Conservation (phyloP, 2,797 vertebrate genomes). For the Myotis findleyi region DNA sequence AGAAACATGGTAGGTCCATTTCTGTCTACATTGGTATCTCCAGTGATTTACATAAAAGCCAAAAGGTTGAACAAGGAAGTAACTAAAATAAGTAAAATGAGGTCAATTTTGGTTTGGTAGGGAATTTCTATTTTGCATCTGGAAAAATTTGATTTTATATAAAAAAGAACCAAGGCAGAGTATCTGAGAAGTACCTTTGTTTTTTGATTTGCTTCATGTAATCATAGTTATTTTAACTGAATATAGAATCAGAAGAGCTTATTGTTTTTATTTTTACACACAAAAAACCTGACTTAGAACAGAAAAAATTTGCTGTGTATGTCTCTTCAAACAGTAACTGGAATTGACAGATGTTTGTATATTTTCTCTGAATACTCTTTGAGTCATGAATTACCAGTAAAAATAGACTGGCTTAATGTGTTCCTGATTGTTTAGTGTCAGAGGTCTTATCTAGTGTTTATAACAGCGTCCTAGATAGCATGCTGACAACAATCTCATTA, state of each 20-base stretch:
- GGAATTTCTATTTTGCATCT: not conserved
- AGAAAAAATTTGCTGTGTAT: not conserved
- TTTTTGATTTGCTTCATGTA: constrained; percentile 31
- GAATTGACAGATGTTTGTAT: not conserved
- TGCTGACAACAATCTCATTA: not conserved
- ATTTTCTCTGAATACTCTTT: not conserved
- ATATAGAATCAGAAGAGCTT: not conserved
- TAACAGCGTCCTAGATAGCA: not conserved
- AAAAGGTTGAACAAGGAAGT: not conserved
- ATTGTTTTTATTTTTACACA: constrained; percentile 36
- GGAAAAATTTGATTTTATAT: constrained; percentile 13
- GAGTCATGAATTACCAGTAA: not conserved
- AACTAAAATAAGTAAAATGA: constrained; percentile 13
- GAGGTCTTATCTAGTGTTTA: not conserved
- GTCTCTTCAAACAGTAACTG: not conserved
- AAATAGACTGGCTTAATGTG: not conserved
- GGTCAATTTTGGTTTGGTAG: constrained; percentile 4
- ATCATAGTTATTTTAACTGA: not conserved
- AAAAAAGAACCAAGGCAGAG: not conserved
- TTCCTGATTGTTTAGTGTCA: not conserved
- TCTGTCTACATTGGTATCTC: not conserved
- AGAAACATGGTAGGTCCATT: not conserved
- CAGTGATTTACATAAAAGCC: not conserved
- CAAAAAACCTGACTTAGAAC: not conserved
- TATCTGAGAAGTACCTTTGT: constrained; percentile 23